These are phyloP conservation scores for Sphaerophoria taeniata DNA, from an alignment of 2,888 invertebrate species.

Conservation along the genomic window DNA sequence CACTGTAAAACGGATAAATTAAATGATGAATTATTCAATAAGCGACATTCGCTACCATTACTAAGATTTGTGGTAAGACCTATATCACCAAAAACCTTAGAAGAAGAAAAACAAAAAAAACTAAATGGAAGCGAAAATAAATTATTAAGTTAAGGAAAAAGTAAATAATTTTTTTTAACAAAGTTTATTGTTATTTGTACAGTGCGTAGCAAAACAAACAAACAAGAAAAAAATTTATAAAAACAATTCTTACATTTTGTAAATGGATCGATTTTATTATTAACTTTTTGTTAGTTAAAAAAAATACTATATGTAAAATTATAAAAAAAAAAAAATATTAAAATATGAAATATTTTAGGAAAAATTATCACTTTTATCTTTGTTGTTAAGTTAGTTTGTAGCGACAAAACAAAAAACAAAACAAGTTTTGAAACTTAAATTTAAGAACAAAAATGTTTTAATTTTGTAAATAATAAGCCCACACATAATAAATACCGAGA, in stretches of 20 bases:
- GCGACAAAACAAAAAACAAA: slow-evolving; percentile 72
- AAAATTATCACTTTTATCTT: slow-evolving; percentile 71
- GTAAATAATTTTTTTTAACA: slow-evolving; percentile 61
- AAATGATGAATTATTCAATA: slow-evolving; percentile 59
- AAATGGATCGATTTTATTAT: slow-evolving; percentile 83
- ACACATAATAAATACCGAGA: slow-evolving; percentile 38
- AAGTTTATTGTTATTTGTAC: slow-evolving; percentile 74
- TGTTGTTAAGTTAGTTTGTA: slow-evolving; percentile 75
- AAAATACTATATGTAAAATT: slow-evolving; percentile 61
- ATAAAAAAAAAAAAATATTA: slow-evolving; percentile 21
- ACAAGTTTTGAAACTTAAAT: slow-evolving; percentile 34
- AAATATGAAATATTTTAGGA: slow-evolving; percentile 57
- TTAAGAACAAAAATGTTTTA: slow-evolving; percentile 53
- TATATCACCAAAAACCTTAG: slow-evolving; percentile 59
- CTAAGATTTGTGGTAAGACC: slow-evolving; percentile 40
- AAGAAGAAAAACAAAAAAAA: slow-evolving; percentile 29
- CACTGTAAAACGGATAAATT: slow-evolving; percentile 66
- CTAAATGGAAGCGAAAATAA: slow-evolving; percentile 61
- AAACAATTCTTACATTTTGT: slow-evolving; percentile 78
- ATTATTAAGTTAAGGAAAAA: slow-evolving; percentile 46
- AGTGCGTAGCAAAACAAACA: slow-evolving; percentile 65
- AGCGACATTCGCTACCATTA: slow-evolving; percentile 72
- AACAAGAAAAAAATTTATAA: slow-evolving; percentile 41
- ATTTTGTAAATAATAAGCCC: slow-evolving; percentile 62
- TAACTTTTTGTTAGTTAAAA: slow-evolving; percentile 75